phyloP scores from a whole-genome alignment of 2,797 vertebrate species.

The Catharus ustulatus region DNA sequence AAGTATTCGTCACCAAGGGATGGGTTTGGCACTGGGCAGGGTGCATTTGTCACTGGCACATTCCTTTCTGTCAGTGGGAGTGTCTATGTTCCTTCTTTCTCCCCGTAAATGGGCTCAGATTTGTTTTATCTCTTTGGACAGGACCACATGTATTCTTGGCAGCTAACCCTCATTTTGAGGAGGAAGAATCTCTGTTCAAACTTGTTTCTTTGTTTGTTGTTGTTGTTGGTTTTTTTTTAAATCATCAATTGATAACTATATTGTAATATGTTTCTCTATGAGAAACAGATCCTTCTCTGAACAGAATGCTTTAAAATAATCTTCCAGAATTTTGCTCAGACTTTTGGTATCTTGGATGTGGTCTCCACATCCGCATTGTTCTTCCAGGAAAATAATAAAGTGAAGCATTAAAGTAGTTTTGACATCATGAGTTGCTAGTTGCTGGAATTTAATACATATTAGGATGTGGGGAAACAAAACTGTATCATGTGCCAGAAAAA shows the following conservation, averaged over 20 bases:
- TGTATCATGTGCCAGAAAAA: neutral
- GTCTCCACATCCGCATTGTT: neutral
- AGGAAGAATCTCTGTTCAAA: neutral
- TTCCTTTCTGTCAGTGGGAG: slow-evolving; percentile 34
- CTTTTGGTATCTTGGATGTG: neutral
- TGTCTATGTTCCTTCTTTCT: slow-evolving; percentile 8
- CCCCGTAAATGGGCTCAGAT: neutral
- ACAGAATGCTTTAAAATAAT: neutral
- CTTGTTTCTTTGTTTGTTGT: neutral
- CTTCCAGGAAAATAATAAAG: neutral
- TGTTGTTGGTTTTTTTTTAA: neutral
- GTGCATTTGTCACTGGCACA: slow-evolving; percentile 42
- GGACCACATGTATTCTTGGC: neutral
- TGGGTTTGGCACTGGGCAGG: slow-evolving; percentile 22
- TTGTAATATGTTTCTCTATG: neutral
- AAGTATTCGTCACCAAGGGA: neutral
- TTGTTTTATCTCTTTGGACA: slow-evolving; percentile 8
- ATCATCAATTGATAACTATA: neutral
- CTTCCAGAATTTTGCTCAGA: neutral
- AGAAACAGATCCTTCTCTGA: neutral
- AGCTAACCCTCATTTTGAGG: neutral
- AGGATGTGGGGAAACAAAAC: neutral
- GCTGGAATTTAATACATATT: neutral
- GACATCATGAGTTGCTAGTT: neutral
- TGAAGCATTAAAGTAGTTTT: neutral